Evolutionary conservation across 2,888 invertebrate species (phyloP), one percentile per base, ranked within the genome.

Genomic region (Melitaea athalia): DNA sequence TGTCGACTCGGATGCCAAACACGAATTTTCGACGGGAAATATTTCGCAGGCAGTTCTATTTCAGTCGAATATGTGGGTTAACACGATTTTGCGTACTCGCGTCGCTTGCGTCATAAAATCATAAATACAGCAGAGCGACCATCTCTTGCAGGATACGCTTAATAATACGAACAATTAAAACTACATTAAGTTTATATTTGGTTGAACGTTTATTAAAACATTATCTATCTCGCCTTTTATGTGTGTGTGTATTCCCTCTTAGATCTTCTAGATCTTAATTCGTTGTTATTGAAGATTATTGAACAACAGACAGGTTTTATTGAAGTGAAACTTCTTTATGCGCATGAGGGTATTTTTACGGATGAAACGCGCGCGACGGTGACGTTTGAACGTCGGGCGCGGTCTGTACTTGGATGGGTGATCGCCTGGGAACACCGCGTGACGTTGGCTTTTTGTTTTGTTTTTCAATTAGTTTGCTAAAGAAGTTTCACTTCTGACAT

Each of bases 1-100:
- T 65, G 42, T 42, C 38, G 57, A 42, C 43, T 52, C 64, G 57
- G 61, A 64, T 61, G 64, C 68, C 60, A 71, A 68, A 63, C 55
- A 43, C 53, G 66, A 62, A 66, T 67, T 66, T 66, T 63, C 66
- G 63, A 53, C 33, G 66, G 17, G 66, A 71, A 71, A 66, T 63
- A 66, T 65, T 71, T 57, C 42, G 57, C 38, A 57, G 38, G 38
- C 57, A 38, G 59, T 47, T 67, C 66, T 67, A 67, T 87, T 87
- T 84, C 77, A 74, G 81, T 73, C 75, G 59, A 71, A 81, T 82
- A 87, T 79, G 78, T 87, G 75, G 88, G 88, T 85, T 85, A 87
- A 78, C 80, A 75, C 78, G 78, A 81, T 80, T 82, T 79, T 72
- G 78, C 78, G 74, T 75, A 77, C 78, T 79, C 75, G 74, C 71